A percentile compares a stretch with the other conserved stretches of the same genome.
These are phyloP conservation scores for Meriones psammophilus DNA, from an alignment of 2,797 vertebrate genomes.

Conservation along the genomic window DNA sequence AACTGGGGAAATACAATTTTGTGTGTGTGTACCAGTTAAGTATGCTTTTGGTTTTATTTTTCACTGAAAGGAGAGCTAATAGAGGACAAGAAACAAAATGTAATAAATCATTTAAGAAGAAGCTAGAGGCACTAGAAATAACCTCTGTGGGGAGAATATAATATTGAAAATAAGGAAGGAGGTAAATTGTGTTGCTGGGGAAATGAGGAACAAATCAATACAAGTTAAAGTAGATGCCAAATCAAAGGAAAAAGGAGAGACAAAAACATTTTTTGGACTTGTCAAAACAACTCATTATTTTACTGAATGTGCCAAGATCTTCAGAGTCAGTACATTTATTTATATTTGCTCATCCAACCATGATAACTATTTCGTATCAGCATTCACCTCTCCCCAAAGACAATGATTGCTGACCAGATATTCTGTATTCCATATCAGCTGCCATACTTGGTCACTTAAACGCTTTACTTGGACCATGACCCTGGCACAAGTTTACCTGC, in stretches of 20 bases:
- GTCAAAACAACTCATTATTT: constrained; percentile 72
- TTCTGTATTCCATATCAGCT: neutral
- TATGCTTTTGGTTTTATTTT: neutral
- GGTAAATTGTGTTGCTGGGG: constrained; percentile 69
- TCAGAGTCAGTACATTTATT: constrained; percentile 68
- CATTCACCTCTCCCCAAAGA: neutral
- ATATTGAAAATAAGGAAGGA: constrained; percentile 72
- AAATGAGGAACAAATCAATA: constrained; percentile 80
- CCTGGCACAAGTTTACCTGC: neutral
- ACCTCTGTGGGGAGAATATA: constrained; percentile 67
- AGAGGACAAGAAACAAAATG: constrained; percentile 53
- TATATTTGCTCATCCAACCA: constrained; percentile 57
- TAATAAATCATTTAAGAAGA: constrained; percentile 66
- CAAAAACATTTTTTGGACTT: constrained; percentile 69
- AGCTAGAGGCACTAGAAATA: constrained; percentile 65
- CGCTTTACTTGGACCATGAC: neutral
- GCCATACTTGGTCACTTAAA: neutral
- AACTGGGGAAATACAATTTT: neutral
- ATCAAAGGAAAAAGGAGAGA: constrained; percentile 73
- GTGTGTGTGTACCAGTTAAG: neutral
- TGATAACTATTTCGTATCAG: constrained; percentile 5
- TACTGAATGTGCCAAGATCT: constrained; percentile 55
- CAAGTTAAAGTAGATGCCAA: constrained; percentile 63
- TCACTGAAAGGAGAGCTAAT: neutral
- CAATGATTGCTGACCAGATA: neutral